A percentile compares a stretch with the other conserved stretches of the same genome.
Conservation (phyloP, 2,888 invertebrate species). For the Tortricodes alternella region DNA sequence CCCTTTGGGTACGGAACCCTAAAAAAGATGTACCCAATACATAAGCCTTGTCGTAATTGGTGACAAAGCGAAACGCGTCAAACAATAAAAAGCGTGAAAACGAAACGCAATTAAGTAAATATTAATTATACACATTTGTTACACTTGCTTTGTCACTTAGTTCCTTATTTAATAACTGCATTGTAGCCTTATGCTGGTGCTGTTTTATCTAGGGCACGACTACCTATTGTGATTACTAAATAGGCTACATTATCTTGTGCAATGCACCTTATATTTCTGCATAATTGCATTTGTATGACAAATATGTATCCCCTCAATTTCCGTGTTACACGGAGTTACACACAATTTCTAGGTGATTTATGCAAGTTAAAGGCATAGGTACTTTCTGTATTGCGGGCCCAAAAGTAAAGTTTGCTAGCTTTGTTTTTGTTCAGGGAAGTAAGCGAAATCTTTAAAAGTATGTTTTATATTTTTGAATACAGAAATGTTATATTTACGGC, state of each 20-base stretch:
- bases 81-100: conserved; percentile 7
- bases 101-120: conserved; percentile 17
- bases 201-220: conserved; percentile 21
- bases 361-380: neutral
- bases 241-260: conserved; percentile 19
- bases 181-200: conserved; percentile 3
- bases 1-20: too few species aligned
- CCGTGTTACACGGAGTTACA: neutral
- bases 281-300: conserved; percentile 7
- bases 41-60: conserved; percentile 10
- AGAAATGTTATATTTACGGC: too few species aligned
- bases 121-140: conserved; percentile 18
- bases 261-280: conserved; percentile 20
- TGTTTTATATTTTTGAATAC: too few species aligned
- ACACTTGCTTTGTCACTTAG: conserved; percentile 9
- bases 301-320: too few species aligned
- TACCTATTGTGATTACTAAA: conserved; percentile 28
- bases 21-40: neutral
- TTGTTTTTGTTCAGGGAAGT: too few species aligned
- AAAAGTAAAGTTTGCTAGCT: too few species aligned
- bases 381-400: too few species aligned
- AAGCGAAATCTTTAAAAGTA: too few species aligned
- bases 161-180: conserved; percentile 26
- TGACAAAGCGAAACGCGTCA: neutral
- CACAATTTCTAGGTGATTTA: neutral